Evolutionary conservation across 2,113 vertebrate species (phyloP).

Genomic region (Bagarius yarrelli): DNA sequence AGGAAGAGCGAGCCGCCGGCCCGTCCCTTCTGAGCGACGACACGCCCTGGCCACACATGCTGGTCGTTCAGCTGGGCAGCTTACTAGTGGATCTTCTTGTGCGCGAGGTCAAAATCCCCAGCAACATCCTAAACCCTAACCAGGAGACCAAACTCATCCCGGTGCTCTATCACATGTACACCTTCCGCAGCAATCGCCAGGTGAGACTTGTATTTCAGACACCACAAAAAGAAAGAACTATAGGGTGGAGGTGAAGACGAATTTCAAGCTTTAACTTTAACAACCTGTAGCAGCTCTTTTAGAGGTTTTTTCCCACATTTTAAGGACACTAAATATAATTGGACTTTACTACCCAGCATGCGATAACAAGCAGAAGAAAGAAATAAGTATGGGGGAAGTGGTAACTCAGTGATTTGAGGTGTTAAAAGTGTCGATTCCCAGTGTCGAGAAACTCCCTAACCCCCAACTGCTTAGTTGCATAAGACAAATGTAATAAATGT

Average conservation of each 20-base stretch:
- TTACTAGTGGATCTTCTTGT: slow-evolving; percentile 86
- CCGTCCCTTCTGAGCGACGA: slow-evolving; percentile 64
- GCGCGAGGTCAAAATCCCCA: slow-evolving; percentile 75
- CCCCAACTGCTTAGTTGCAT: too few relatives aligned
- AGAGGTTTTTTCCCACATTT: not conserved
- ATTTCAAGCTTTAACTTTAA: not conserved
- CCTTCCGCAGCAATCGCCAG: slow-evolving; percentile 84
- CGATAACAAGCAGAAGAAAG: not conserved
- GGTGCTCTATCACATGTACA: slow-evolving; percentile 90
- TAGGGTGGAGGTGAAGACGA: too few relatives aligned
- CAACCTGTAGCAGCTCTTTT: slow-evolving; percentile 25
- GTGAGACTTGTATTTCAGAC: slow-evolving; percentile 58
- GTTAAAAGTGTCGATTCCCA: too few relatives aligned
- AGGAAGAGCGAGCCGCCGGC: slow-evolving; percentile 65
- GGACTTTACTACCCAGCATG: not conserved
- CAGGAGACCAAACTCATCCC: slow-evolving; percentile 71
- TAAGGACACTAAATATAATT: not conserved
- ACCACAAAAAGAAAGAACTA: too few relatives aligned
- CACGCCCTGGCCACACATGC: slow-evolving; percentile 71
- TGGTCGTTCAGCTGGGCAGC: slow-evolving; percentile 80
- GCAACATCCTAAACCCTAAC: slow-evolving; percentile 62
- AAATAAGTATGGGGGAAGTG: too few relatives aligned
- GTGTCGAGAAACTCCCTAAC: too few relatives aligned
- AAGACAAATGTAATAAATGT: too few relatives aligned
- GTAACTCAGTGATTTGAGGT: too few relatives aligned